Percentiles rank a stretch among this genome's conserved stretches.
Conservation (phyloP, 92 coral and sea anemone genomes). For the Blastomussa wellsi region DNA sequence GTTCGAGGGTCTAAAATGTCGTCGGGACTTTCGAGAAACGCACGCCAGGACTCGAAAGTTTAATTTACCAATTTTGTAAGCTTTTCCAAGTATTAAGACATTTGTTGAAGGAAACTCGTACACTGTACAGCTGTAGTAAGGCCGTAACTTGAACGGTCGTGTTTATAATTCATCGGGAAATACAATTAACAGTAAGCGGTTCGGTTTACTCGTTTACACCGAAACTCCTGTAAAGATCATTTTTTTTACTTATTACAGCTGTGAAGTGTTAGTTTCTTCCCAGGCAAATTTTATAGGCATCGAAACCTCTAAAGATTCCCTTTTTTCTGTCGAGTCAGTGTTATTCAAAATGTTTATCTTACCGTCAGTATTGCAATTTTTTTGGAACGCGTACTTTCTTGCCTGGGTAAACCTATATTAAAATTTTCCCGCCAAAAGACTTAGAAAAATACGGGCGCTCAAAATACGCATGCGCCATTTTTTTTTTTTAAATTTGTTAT, state of each 20-base stretch:
- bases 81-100: not conserved
- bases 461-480: conserved; percentile 19
- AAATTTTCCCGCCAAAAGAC: conserved; percentile 20
- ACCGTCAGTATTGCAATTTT: too few species aligned
- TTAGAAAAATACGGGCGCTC: conserved; percentile 13
- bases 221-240: too few species aligned
- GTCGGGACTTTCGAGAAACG: too few species aligned
- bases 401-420: not conserved
- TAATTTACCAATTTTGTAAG: not conserved
- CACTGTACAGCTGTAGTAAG: not conserved
- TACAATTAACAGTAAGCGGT: not conserved
- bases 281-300: not conserved
- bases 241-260: not conserved
- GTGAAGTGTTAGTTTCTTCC: not conserved
- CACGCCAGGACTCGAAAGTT: not conserved
- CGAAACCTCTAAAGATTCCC: too few species aligned
- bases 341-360: too few species aligned
- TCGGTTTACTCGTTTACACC: not conserved
- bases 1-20: too few species aligned
- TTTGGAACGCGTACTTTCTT: too few species aligned
- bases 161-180: not conserved
- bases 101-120: not conserved
- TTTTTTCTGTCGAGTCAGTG: too few species aligned
- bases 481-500: not conserved
- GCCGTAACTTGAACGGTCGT: not conserved